phyloP scores from a whole-genome alignment of 37 sponge, comb jelly and placozoan species.

The Geodia barretti region DNA sequence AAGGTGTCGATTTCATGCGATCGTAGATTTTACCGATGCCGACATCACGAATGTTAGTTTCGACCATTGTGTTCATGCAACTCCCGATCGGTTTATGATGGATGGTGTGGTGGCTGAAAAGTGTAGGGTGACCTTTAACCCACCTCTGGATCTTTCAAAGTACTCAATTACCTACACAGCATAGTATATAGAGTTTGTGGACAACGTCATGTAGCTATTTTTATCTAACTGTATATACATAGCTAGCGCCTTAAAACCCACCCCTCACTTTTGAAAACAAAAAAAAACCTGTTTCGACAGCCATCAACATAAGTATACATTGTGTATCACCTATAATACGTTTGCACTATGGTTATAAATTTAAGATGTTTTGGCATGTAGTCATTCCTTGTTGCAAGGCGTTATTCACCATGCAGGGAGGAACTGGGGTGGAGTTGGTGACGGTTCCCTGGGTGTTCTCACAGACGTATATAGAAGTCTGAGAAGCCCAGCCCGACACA shows the following conservation, averaged over 20 bases:
- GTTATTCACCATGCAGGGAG: slow-evolving; percentile 5
- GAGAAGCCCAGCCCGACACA: slow-evolving; percentile 16
- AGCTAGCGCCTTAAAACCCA: no score
- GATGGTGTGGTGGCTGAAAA: not conserved
- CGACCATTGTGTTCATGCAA: slow-evolving; percentile 16
- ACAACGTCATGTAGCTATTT: no score
- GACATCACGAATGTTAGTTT: slow-evolving; percentile 20
- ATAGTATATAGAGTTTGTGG: not conserved
- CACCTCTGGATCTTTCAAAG: not conserved
- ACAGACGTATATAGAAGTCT: slow-evolving; percentile 22
- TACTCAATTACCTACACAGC: not conserved
- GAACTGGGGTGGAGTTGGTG: slow-evolving; percentile 6
- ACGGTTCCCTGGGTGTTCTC: slow-evolving; percentile 27
- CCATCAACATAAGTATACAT: no score
- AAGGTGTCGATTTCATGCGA: slow-evolving; percentile 19
- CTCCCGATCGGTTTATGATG: not conserved
- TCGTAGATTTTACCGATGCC: slow-evolving; percentile 16
- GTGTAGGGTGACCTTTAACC: not conserved
- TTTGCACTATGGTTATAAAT: no score
- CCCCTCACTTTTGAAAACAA: no score
- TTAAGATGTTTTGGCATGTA: no score
- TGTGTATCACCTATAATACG: no score
- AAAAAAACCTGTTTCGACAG: no score
- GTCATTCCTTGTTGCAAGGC: no score
- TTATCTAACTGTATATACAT: no score